Conservation (phyloP, 1,140 invertebrate species). For the Drosophila orena region DNA sequence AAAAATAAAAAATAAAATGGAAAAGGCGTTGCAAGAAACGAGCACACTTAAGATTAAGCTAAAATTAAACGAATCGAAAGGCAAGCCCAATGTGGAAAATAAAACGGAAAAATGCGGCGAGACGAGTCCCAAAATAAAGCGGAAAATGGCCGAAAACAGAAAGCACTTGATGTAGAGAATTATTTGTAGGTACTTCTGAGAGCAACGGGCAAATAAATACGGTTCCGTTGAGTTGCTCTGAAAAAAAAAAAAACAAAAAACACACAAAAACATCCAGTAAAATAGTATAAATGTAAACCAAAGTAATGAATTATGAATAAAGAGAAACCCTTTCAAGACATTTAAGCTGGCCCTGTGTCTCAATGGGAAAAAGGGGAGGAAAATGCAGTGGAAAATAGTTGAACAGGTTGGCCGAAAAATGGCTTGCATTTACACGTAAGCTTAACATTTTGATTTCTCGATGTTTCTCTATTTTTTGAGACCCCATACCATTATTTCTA, state of each 20-base stretch:
- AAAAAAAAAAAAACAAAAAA: conserved; percentile 1
- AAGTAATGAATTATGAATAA: conserved; percentile 68
- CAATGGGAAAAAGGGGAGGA: not conserved
- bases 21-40: conserved; percentile 9
- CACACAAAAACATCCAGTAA: conserved; percentile 40
- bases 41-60: conserved; percentile 60
- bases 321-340: conserved; percentile 53
- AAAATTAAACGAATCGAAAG: conserved; percentile 48
- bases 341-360: conserved; percentile 5
- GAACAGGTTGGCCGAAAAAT: not conserved
- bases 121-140: conserved; percentile 11
- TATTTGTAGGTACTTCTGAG: conserved; percentile 50
- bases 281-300: conserved; percentile 70
- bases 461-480: not conserved
- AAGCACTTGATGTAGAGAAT: conserved; percentile 66
- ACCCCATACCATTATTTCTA: not conserved
- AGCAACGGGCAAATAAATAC: conserved; percentile 20
- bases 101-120: conserved; percentile 3
- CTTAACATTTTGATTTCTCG: not conserved
- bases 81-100: conserved; percentile 5
- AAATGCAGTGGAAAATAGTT: conserved; percentile 2
- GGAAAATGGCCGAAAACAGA: conserved; percentile 7
- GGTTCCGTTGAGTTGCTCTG: conserved; percentile 7
- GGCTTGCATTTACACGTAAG: not conserved
- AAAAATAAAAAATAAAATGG: conserved; percentile 1